Evolutionary conservation across 2,888 invertebrate species (phyloP), one percentile per base, ranked within the genome.

Genomic region (Cryptocephalus primarius): DNA sequence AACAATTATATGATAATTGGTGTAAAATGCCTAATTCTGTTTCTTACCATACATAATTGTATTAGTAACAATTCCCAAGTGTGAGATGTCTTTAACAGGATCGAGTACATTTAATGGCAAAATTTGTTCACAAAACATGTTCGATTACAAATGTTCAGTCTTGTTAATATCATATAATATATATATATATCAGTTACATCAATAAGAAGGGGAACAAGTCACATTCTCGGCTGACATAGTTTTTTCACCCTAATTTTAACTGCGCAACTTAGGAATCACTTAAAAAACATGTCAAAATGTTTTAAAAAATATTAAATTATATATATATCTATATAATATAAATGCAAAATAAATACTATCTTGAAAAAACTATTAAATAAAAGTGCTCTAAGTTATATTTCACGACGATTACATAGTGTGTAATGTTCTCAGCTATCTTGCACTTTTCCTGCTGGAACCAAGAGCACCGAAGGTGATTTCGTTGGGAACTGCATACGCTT

Each of bases 181-280:
- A n/a, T n/a, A n/a, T n/a, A n/a, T n/a, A n/a, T 22, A 22, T 22
- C 6, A 22, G 6, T 22, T 22, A 22, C 22, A 22, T 22, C 22
- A 22, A 22, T 22, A 22, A 22, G 22, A 22, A 22, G 22, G 22
- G 22, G 22, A 22, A 22, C 22, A 22, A 22, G 22, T 22, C 22
- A 22, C 22, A 22, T 22, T 22, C 22, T 22, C 22, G 22, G 22
- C 22, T 22, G 22, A 22, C 22, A 22, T 22, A 2, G 22, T 22
- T 22, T 22, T 22, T 22, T 22, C 22, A 14, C 48, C 50, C 48
- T 45, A 49, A 50, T 48, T 50, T 52, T 48, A 47, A 43, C 51
- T 47, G 55, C 53, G 56, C 54, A 55, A 55, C 55, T 50, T 62
- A 64, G 64, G 64, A 64, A 65, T 65, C 64, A 62, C 61, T 62